phyloP scores from a whole-genome alignment of 2,797 vertebrate species.

The Squalus acanthias region DNA sequence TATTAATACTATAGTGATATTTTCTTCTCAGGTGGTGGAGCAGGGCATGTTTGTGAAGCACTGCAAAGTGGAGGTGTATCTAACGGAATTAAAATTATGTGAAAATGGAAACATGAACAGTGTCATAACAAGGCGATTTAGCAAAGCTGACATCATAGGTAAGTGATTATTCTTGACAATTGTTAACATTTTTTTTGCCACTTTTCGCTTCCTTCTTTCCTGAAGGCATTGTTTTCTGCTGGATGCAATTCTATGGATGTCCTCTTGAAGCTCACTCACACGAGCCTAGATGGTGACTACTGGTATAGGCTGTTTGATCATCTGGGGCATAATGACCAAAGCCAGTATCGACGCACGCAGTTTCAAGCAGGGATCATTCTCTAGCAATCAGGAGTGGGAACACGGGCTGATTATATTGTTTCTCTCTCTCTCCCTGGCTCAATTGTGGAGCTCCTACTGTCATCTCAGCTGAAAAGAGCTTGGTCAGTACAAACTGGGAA shows the following conservation, averaged over 20 bases:
- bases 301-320: background rate
- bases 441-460: background rate
- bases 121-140: conserved; percentile 88
- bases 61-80: conserved; percentile 98
- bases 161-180: conserved; percentile 44
- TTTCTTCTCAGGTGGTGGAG: conserved; percentile 80
- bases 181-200: background rate
- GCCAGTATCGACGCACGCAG: background rate
- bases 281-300: background rate
- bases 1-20: conserved; percentile 41
- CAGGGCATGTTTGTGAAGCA: conserved; percentile 99
- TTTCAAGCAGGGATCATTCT: background rate
- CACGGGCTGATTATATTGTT: background rate
- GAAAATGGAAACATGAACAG: conserved; percentile 95
- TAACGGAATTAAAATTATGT: conserved; percentile 94
- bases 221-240: background rate
- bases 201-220: background rate
- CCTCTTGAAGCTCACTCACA: background rate
- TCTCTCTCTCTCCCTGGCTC: background rate
- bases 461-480: too few species aligned
- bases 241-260: background rate
- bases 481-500: background rate
- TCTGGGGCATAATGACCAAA: background rate
- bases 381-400: background rate
- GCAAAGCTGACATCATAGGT: conserved; percentile 99